Base-by-base conservation (phyloP, 2,888 invertebrate genomes). In the Phragmatobia fuliginosa region DNA sequence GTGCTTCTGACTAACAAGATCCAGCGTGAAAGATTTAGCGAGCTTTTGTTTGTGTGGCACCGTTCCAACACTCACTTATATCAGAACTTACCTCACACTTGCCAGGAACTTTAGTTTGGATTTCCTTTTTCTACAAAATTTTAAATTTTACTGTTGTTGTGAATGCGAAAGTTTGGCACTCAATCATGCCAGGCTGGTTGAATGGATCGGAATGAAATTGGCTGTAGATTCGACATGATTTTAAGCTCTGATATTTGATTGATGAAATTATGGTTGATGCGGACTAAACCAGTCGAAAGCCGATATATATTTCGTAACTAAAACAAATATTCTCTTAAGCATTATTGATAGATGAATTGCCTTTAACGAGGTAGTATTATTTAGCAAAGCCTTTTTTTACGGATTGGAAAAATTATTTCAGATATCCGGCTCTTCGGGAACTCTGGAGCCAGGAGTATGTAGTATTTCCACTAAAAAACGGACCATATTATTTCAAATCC, bases 1-100 rank as follows among this genome's bases (percentile, higher is more conserved):
- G 59, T 59, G 59, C 32, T 32, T 59, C 59, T 32, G 59, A 59
- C 59, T 32, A 59, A 59, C 32, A 59, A 31, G 59, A 52, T 64
- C 32, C 21, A n/a, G 52, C 25, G 45, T 33, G 32, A 38, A 49
- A 25, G 52, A 33, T 28, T 32, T 33, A 18, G 31, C 65, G 31
- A 52, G 33, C 65, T 52, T 56, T 32, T 65, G 65, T 36, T 52
- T 59, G 59, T 59, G 28, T 41, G 38, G 62, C 28, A 16, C 18
- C 14, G 16, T n/a, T 36, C 36, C 38, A 36, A 38, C 11, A 41
- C 38, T 38, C 18, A 49, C 16, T 58, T 58, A 58, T 31, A 28
- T 58, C 31, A 28, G 28, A 56, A 56, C 56, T 56, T 56, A 56
- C 18, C 58, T 58, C 28, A 58, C 58, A 58, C 58, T 58, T 28